These are phyloP conservation scores for Eupleurogrammus muticus DNA, from an alignment of 2,797 vertebrate genomes.

Conservation along the genomic window DNA sequence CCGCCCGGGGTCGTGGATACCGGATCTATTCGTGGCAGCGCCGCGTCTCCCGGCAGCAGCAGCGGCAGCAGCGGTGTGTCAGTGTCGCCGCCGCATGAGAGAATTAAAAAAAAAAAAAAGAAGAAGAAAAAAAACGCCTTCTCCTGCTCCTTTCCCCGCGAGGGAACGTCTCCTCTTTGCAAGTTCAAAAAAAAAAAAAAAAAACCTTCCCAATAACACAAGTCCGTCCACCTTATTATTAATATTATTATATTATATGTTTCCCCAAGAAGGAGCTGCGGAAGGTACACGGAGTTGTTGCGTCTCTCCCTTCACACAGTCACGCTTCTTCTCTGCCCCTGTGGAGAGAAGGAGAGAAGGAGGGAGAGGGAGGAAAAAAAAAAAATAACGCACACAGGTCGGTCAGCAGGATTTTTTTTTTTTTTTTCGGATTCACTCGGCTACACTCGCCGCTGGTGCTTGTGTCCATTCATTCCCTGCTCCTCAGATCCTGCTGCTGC, in stretches of 20 bases:
- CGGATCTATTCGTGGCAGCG: slow-evolving; percentile 73
- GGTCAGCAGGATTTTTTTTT: slow-evolving; percentile 68
- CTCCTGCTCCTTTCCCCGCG: not conserved
- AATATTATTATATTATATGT: too few species aligned
- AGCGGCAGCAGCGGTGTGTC: slow-evolving; percentile 59
- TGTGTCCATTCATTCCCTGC: slow-evolving; percentile 57
- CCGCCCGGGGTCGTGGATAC: slow-evolving; percentile 64
- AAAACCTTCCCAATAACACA: too few species aligned
- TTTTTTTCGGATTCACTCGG: slow-evolving; percentile 79
- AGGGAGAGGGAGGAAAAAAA: too few species aligned
- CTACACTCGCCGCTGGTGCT: slow-evolving; percentile 57
- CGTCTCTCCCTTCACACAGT: slow-evolving; percentile 60
- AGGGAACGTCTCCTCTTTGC: slow-evolving; percentile 4
- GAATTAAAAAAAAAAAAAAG: slow-evolving; percentile 17
- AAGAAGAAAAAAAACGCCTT: slow-evolving; percentile 20
- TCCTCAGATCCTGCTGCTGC: slow-evolving; percentile 8
- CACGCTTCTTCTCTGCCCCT: slow-evolving; percentile 72
- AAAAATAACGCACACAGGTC: slow-evolving; percentile 69
- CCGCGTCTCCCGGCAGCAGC: slow-evolving; percentile 40
- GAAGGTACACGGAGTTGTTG: slow-evolving; percentile 46
- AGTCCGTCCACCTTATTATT: too few species aligned
- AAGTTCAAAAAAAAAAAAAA: too few species aligned
- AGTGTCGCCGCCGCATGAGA: slow-evolving; percentile 42
- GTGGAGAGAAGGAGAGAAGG: too few species aligned
- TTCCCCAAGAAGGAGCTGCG: slow-evolving; percentile 48